phyloP scores from a whole-genome alignment of 2,113 vertebrate genomes.

The Leucopternis melanops region DNA sequence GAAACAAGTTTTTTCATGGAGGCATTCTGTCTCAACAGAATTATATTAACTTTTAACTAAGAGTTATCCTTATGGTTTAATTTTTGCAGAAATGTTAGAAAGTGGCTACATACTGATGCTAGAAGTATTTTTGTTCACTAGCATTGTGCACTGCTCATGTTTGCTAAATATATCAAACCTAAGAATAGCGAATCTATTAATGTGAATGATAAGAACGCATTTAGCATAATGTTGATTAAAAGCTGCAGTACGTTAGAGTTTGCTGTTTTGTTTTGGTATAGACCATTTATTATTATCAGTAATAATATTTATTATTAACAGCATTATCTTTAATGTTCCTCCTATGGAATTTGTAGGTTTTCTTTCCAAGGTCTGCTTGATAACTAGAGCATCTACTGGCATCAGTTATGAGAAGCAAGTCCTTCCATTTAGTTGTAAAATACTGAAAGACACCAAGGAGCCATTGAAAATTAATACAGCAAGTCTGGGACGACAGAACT shows the following conservation, averaged over 20 bases:
- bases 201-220: neutral
- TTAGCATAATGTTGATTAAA: neutral
- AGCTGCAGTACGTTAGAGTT: neutral
- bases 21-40: neutral
- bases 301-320: neutral
- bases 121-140: neutral
- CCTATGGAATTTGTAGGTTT: neutral
- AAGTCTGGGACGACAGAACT: neutral
- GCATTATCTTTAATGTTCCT: neutral
- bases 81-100: neutral
- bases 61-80: neutral
- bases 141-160: neutral
- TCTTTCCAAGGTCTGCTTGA: neutral
- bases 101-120: neutral
- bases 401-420: neutral
- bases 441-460: neutral
- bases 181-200: neutral
- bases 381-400: neutral
- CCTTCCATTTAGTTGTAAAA: neutral
- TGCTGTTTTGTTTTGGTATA: neutral
- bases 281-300: neutral
- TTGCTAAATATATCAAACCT: neutral
- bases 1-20: neutral
- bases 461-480: neutral
- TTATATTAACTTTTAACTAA: neutral